Evolutionary conservation across 2,888 invertebrate genomes (phyloP).

Genomic region (Lutraria lutraria): DNA sequence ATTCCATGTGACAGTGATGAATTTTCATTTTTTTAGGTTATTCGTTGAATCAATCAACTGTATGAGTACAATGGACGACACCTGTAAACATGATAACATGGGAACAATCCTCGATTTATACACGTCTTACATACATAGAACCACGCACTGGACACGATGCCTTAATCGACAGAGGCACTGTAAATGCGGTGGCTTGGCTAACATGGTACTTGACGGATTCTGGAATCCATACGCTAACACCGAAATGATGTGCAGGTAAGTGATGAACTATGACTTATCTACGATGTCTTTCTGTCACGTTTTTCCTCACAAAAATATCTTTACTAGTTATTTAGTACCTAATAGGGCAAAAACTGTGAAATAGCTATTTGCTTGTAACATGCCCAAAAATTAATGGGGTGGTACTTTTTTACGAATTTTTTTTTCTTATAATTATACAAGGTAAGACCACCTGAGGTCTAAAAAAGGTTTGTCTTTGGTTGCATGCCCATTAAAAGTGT

Average conservation of each 20-base stretch:
- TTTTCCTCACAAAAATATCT: too few relatives aligned
- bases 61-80: slow-evolving; percentile 38
- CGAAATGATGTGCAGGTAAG: slow-evolving; percentile 51
- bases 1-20: too few relatives aligned
- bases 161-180: slow-evolving; percentile 39
- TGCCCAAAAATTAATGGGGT: too few relatives aligned
- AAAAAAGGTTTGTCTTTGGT: too few relatives aligned
- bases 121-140: slow-evolving; percentile 25
- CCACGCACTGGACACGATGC: slow-evolving; percentile 47
- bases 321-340: too few relatives aligned
- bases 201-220: slow-evolving; percentile 26
- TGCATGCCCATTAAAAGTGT: too few relatives aligned
- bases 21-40: slow-evolving; percentile 37
- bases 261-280: not conserved
- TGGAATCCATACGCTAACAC: slow-evolving; percentile 38
- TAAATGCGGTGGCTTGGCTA: slow-evolving; percentile 53
- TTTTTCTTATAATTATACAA: too few relatives aligned
- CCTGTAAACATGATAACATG: slow-evolving; percentile 35
- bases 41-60: slow-evolving; percentile 45
- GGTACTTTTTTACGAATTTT: too few relatives aligned
- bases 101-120: slow-evolving; percentile 10
- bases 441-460: too few relatives aligned
- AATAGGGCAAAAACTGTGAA: too few relatives aligned
- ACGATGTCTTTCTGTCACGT: too few relatives aligned
- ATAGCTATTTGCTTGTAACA: too few relatives aligned